phyloP scores from a whole-genome alignment of 2,797 vertebrate genomes.

The Ara ararauna region DNA sequence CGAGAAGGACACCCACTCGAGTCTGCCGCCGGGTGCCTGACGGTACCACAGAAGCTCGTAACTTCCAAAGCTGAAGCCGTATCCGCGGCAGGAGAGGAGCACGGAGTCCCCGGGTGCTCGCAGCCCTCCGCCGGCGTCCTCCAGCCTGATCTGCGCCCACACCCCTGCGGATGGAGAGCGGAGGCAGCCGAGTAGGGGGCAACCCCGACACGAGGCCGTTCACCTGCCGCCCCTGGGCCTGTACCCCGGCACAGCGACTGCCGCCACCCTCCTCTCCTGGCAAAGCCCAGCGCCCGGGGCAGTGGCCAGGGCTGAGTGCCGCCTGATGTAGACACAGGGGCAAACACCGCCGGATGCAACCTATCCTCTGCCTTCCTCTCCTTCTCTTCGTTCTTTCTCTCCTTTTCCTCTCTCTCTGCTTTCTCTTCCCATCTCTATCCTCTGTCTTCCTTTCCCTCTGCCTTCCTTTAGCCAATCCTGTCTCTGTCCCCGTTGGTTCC shows the following conservation, averaged over 20 bases:
- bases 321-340: not conserved
- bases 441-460: not conserved
- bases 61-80: rapidly evolving
- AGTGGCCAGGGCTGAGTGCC: not conserved
- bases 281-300: not conserved
- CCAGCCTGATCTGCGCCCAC: not conserved
- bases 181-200: not conserved
- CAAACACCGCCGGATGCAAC: not conserved
- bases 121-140: not conserved
- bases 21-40: rapidly evolving
- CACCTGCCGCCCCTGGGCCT: too few relatives aligned
- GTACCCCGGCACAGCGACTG: too few relatives aligned
- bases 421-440: too few relatives aligned
- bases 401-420: not conserved
- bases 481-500: not conserved
- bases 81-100: not conserved
- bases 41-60: not conserved
- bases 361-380: not conserved
- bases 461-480: not conserved
- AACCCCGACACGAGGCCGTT: not conserved
- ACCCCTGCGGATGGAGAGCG: not conserved
- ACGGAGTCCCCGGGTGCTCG: not conserved
- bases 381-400: too few relatives aligned
- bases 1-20: not conserved
- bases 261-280: too few relatives aligned